Percentiles rank a stretch among this genome's conserved stretches.
Evolutionary conservation across 1,140 invertebrate species (phyloP).

Genomic region (Bombus fervidus): DNA sequence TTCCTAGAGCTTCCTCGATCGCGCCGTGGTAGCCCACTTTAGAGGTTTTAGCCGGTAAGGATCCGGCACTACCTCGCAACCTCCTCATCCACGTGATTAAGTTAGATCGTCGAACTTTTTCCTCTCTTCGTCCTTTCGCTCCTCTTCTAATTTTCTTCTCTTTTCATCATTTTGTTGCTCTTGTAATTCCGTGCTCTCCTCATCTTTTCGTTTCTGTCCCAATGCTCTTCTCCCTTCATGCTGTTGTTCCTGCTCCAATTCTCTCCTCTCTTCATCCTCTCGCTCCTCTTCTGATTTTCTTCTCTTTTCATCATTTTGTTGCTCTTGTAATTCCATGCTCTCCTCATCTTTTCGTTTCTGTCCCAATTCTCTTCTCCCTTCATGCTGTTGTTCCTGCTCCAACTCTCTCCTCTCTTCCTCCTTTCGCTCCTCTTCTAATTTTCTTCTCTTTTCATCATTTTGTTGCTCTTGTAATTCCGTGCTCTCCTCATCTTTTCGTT

Average conservation of each 20-base stretch:
- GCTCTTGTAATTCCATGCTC: slow-evolving; percentile 30
- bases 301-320: not conserved
- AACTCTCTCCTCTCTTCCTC: slow-evolving; percentile 27
- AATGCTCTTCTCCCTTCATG: slow-evolving; percentile 36
- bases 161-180: not conserved
- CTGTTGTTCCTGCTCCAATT: slow-evolving; percentile 23
- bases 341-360: slow-evolving; percentile 58
- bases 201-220: slow-evolving; percentile 66
- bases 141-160: not conserved
- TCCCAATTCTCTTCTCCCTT: slow-evolving; percentile 62
- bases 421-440: not conserved
- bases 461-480: not conserved
- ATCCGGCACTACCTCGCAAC: not conserved
- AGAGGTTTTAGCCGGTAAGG: not conserved
- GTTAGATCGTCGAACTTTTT: not conserved
- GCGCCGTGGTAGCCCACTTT: not conserved
- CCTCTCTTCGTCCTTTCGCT: not conserved
- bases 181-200: slow-evolving; percentile 45
- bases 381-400: slow-evolving; percentile 19
- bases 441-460: not conserved
- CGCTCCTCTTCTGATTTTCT: not conserved
- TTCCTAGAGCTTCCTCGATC: not conserved
- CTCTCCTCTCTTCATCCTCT: slow-evolving; percentile 63
- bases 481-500: slow-evolving; percentile 52
- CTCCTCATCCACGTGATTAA: not conserved